Conservation (phyloP, 2,797 vertebrate genomes). For the Anguilla obscura region DNA sequence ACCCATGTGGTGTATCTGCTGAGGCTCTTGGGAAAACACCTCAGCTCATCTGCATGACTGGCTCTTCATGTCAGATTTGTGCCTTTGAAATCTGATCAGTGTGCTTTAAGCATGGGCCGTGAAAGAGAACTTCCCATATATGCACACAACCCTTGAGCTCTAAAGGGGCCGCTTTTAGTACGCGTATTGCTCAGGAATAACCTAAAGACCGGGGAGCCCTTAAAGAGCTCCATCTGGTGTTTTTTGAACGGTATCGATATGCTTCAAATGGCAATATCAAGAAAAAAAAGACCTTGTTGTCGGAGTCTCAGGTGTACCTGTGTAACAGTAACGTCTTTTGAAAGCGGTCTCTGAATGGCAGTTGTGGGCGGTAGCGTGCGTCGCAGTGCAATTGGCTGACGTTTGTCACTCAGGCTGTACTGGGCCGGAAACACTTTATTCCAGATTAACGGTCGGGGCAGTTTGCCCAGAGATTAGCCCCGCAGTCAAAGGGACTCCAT, state of each 20-base stretch:
- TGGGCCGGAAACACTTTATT: constrained; percentile 27
- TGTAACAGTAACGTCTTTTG: neutral
- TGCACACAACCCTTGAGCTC: neutral
- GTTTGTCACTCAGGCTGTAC: neutral
- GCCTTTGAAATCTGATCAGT: neutral
- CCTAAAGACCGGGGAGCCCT: neutral
- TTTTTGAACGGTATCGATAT: neutral
- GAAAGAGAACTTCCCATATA: neutral
- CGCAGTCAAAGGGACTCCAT: constrained; percentile 28
- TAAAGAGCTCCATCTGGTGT: neutral
- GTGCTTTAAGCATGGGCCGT: neutral
- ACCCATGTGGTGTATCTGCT: neutral
- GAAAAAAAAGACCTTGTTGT: too few relatives aligned
- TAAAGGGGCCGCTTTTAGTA: neutral
- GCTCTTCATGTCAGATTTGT: neutral
- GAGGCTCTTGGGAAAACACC: neutral
- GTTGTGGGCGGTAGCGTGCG: neutral
- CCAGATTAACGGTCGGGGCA: constrained; percentile 21
- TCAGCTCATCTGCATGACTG: neutral
- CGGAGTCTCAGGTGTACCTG: neutral
- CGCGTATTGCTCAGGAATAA: neutral
- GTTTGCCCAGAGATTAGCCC: constrained; percentile 26
- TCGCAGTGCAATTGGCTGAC: neutral
- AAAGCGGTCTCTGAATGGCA: neutral
- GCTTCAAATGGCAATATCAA: neutral